A percentile compares a stretch with the other conserved stretches of the same genome.
Evolutionary conservation across 2,888 invertebrate species (phyloP).

Genomic region (Isotomurus palustris): DNA sequence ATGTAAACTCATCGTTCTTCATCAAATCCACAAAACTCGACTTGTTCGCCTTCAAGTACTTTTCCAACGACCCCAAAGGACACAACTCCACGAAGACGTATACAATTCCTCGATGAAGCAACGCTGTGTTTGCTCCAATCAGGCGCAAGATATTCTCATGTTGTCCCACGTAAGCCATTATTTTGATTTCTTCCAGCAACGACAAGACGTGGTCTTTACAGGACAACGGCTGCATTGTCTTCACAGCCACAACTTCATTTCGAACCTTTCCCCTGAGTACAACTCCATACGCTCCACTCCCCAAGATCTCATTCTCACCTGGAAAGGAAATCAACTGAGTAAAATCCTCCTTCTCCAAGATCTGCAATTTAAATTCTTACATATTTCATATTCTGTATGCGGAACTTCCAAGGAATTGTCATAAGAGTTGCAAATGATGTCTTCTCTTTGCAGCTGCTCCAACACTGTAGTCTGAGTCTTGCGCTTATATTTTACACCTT

Average conservation of each 20-base stretch:
- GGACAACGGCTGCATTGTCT: slow-evolving; percentile 19
- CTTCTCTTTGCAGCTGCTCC: too few relatives aligned
- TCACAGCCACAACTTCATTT: slow-evolving; percentile 19
- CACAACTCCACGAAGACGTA: slow-evolving; percentile 29
- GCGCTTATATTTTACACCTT: too few relatives aligned
- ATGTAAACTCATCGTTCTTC: background rate
- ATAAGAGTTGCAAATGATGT: too few relatives aligned
- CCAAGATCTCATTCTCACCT: too few relatives aligned
- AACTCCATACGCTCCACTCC: slow-evolving; percentile 25
- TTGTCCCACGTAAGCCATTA: slow-evolving; percentile 20
- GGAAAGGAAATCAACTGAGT: too few relatives aligned
- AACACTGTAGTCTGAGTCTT: too few relatives aligned
- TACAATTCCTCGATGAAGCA: slow-evolving; percentile 14
- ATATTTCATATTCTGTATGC: too few relatives aligned
- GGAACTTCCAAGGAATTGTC: too few relatives aligned
- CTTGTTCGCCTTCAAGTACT: slow-evolving; percentile 20
- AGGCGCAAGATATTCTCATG: slow-evolving; percentile 26
- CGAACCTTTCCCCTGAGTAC: slow-evolving; percentile 19
- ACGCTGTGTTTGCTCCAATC: slow-evolving; percentile 20
- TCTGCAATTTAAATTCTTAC: too few relatives aligned
- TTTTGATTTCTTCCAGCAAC: slow-evolving; percentile 27
- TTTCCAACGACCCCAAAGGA: slow-evolving; percentile 17
- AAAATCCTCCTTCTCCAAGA: too few relatives aligned
- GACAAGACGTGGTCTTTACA: slow-evolving; percentile 19
- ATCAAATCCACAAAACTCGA: background rate